phyloP scores from a whole-genome alignment of 2,113 vertebrate species.

The Cyrtonyx montezumae region DNA sequence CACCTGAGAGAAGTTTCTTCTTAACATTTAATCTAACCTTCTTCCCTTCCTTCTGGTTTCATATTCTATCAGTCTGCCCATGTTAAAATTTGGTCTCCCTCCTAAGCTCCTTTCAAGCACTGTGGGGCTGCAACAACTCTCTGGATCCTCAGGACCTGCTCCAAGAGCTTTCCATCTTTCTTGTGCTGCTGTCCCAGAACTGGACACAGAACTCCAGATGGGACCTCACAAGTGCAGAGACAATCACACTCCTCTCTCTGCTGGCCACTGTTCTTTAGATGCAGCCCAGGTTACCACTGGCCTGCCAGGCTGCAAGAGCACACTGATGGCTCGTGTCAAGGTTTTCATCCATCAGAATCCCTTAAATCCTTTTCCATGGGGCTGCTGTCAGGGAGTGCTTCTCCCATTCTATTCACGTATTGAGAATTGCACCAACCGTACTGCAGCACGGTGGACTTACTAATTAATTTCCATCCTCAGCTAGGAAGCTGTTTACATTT shows the following conservation, averaged over 20 bases:
- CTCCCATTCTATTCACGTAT: not conserved
- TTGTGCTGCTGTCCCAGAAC: not conserved
- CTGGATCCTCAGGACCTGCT: not conserved
- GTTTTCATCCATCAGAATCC: not conserved
- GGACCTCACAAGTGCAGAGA: not conserved
- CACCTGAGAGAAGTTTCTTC: not conserved
- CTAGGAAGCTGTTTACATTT: not conserved
- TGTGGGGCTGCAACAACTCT: not conserved
- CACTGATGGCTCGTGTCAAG: not conserved
- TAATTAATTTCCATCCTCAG: not conserved
- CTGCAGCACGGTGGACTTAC: not conserved
- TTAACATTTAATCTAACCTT: not conserved
- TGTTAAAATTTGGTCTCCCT: not conserved
- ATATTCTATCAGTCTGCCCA: not conserved
- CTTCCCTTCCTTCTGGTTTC: not conserved
- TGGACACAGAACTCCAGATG: not conserved
- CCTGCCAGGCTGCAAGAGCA: not conserved
- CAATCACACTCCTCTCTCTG: not conserved
- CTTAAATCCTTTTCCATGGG: not conserved
- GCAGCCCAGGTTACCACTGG: not conserved
- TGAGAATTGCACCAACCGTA: not conserved
- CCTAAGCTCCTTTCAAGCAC: not conserved
- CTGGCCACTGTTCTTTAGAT: not conserved
- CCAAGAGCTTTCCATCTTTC: not conserved
- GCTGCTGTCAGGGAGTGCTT: not conserved